phyloP scores from a whole-genome alignment of 2,797 vertebrate species.

The Chelmon rostratus region DNA sequence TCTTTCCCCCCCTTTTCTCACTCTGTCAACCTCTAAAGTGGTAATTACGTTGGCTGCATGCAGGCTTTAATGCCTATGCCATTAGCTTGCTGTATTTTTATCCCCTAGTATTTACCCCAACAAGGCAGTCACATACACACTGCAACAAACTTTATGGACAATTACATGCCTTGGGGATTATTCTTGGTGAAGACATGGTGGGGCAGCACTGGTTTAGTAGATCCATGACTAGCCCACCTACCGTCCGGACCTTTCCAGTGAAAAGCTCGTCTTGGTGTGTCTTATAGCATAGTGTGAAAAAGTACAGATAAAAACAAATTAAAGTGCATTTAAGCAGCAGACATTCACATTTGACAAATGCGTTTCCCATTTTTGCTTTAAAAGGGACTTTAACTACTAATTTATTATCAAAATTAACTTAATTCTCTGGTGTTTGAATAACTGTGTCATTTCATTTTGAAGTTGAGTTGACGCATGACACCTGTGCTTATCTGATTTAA shows the following conservation, averaged over 20 bases:
- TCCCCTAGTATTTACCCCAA: slow-evolving; percentile 69
- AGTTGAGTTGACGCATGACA: slow-evolving; percentile 4
- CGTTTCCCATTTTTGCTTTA: not conserved
- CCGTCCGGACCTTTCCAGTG: slow-evolving; percentile 9
- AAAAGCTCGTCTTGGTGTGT: slow-evolving; percentile 18
- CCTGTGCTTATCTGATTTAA: slow-evolving; percentile 42
- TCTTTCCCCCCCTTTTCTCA: slow-evolving; percentile 50
- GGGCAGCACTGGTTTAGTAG: slow-evolving; percentile 35
- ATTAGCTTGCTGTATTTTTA: slow-evolving; percentile 81
- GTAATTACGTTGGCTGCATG: slow-evolving; percentile 74
- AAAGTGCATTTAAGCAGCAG: not conserved
- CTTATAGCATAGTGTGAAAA: not conserved
- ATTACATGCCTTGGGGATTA: slow-evolving; percentile 65
- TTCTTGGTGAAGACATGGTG: slow-evolving; percentile 59
- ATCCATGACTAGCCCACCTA: slow-evolving; percentile 36
- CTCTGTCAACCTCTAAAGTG: slow-evolving; percentile 68
- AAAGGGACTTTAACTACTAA: not conserved
- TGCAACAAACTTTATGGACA: slow-evolving; percentile 60
- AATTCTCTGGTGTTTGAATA: not conserved
- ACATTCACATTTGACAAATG: too few relatives aligned
- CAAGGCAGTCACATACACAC: slow-evolving; percentile 60
- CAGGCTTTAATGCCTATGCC: slow-evolving; percentile 75
- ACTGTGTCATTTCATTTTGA: not conserved
- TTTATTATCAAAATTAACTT: not conserved
- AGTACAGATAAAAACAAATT: not conserved